These are phyloP conservation scores for Drosophila ustulata DNA, from an alignment of 2,888 invertebrate species.

Conservation along the genomic window DNA sequence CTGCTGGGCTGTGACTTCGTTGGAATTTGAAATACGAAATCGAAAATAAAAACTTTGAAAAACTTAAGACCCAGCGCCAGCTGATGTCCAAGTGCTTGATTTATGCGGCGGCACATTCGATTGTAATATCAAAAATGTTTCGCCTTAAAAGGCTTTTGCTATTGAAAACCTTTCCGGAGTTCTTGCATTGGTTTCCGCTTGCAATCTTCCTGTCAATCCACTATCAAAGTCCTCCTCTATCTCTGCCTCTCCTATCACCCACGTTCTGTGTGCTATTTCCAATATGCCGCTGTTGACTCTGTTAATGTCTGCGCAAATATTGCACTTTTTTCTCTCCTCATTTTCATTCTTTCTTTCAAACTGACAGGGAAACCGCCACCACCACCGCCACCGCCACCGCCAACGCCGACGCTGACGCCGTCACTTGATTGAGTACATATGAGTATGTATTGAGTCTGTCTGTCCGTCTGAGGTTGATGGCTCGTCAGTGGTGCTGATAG, in stretches of 20 bases:
- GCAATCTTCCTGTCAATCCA: constrained; percentile 20
- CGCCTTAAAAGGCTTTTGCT: constrained; percentile 66
- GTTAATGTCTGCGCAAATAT: constrained; percentile 74
- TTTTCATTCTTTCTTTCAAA: constrained; percentile 13
- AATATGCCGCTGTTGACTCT: constrained; percentile 66
- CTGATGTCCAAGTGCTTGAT: constrained; percentile 59
- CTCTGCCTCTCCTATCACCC: not conserved
- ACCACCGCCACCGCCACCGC: not conserved
- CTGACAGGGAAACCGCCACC: constrained; percentile 43
- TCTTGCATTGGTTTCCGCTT: constrained; percentile 64
- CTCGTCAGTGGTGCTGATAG: constrained; percentile 51
- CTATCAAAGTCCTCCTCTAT: constrained; percentile 6
- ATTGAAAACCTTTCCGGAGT: constrained; percentile 66
- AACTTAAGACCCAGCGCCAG: constrained; percentile 52
- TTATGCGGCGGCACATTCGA: constrained; percentile 61
- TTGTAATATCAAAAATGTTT: constrained; percentile 39
- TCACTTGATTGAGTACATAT: constrained; percentile 34
- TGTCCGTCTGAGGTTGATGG: constrained; percentile 41
- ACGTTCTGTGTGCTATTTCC: constrained; percentile 44
- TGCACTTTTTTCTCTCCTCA: constrained; percentile 52
- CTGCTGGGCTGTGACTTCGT: constrained; percentile 9
- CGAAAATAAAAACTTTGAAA: constrained; percentile 26
- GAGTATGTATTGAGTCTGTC: not conserved
- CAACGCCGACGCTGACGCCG: not conserved
- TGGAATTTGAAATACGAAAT: constrained; percentile 47